Evolutionary conservation across 1,140 invertebrate genomes (phyloP).

Genomic region (Hyposmocoma kahamanoa): DNA sequence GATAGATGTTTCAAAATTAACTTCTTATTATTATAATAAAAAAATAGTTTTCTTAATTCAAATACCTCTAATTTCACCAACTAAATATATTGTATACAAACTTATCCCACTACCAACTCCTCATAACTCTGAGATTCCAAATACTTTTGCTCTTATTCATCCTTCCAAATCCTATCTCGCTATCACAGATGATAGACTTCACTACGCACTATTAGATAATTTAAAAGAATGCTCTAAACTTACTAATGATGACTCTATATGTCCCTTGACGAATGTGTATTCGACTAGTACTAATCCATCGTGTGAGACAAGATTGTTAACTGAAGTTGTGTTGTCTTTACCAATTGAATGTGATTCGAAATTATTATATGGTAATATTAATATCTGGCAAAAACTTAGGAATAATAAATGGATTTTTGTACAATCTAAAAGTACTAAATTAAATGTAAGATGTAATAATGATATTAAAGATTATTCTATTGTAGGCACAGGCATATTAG

Average conservation of each 20-base stretch:
- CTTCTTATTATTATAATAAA: background rate
- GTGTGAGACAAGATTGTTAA: constrained; percentile 6
- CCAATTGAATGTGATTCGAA: constrained; percentile 9
- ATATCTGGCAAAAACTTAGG: constrained; percentile 22
- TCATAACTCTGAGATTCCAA: background rate
- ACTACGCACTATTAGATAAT: constrained; percentile 1
- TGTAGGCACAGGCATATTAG: constrained; percentile 15
- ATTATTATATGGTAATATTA: constrained; percentile 19
- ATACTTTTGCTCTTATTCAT: background rate
- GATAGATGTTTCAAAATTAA: background rate
- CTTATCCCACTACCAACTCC: background rate
- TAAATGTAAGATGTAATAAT: constrained; percentile 17
- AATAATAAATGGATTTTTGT: constrained; percentile 25
- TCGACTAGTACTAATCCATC: background rate
- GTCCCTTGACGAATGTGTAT: background rate
- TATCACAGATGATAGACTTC: background rate
- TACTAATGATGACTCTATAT: background rate
- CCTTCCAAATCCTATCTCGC: background rate
- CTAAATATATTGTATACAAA: background rate
- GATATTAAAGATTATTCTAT: constrained; percentile 17
- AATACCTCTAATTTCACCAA: background rate
- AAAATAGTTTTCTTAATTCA: background rate
- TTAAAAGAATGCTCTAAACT: background rate
- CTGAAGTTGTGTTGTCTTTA: background rate
- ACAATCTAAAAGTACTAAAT: constrained; percentile 18